phyloP scores from a whole-genome alignment of 2,797 vertebrate species.

The Sebastes melanostomus region DNA sequence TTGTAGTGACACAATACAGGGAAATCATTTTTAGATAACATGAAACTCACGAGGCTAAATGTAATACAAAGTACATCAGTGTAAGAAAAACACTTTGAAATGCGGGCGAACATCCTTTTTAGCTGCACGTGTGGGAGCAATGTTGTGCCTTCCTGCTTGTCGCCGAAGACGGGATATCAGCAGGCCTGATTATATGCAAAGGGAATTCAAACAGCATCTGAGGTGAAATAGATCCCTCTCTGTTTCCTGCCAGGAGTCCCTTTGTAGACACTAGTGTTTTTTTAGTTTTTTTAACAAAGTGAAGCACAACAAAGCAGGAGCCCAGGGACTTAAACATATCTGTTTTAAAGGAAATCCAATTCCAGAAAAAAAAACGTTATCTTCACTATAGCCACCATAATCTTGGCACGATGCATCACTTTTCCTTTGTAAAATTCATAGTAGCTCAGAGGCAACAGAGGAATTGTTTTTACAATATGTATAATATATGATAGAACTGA shows the following conservation, averaged over 20 bases:
- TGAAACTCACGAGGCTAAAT: neutral
- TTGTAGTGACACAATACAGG: neutral
- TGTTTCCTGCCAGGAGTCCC: slow-evolving; percentile 42
- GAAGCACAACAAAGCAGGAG: slow-evolving; percentile 21
- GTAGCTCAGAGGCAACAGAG: slow-evolving; percentile 16
- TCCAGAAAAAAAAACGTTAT: slow-evolving; percentile 9
- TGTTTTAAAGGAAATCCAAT: slow-evolving; percentile 47
- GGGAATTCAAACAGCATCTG: slow-evolving; percentile 53
- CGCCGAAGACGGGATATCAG: slow-evolving; percentile 35
- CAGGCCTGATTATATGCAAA: slow-evolving; percentile 44
- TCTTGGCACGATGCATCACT: slow-evolving; percentile 9
- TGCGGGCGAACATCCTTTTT: neutral
- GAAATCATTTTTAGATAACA: neutral
- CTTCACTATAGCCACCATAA: slow-evolving; percentile 15
- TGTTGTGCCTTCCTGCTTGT: slow-evolving; percentile 11
- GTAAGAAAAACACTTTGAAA: neutral
- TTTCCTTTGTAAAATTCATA: slow-evolving; percentile 29
- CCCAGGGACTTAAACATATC: slow-evolving; percentile 28
- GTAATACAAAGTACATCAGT: neutral
- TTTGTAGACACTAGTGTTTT: slow-evolving; percentile 13
- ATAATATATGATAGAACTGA: neutral
- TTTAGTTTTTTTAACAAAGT: slow-evolving; percentile 26
- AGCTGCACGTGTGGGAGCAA: neutral
- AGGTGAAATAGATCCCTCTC: slow-evolving; percentile 57
- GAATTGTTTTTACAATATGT: slow-evolving; percentile 9